Evolutionary conservation across 2,888 invertebrate species (phyloP).

Genomic region (Diaperis boleti): DNA sequence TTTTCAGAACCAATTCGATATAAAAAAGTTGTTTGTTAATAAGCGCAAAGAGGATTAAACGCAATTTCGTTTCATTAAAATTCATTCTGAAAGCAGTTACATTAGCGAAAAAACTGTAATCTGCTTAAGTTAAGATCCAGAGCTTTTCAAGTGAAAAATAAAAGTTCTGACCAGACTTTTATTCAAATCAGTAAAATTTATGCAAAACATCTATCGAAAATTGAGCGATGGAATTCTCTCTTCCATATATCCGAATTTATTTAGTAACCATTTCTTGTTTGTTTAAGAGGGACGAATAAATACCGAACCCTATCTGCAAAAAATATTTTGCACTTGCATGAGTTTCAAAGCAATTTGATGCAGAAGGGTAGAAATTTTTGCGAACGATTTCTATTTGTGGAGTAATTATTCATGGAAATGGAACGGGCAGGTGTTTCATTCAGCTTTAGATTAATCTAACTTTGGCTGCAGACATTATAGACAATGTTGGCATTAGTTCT

Average conservation of each 20-base stretch:
- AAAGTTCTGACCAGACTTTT: neutral
- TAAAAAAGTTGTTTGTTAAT: constrained; percentile 2
- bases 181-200: neutral
- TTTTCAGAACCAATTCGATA: too few species aligned
- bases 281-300: neutral
- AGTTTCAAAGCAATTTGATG: constrained; percentile 9
- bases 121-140: neutral
- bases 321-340: neutral
- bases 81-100: neutral
- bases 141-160: neutral
- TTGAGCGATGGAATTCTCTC: too few species aligned
- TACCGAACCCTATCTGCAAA: neutral
- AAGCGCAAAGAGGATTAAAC: neutral
- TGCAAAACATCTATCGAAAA: neutral
- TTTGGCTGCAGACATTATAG: constrained; percentile 35
- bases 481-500: constrained; percentile 36
- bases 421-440: constrained; percentile 35
- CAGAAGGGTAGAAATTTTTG: constrained; percentile 3
- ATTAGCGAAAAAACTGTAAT: neutral
- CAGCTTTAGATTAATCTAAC: constrained; percentile 33
- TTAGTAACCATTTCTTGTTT: neutral
- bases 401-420: constrained; percentile 26
- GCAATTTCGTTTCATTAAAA: neutral
- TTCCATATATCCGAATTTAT: too few species aligned
- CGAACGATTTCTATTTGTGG: constrained; percentile 4